These are phyloP conservation scores for Alethe diademata DNA, from an alignment of 2,113 vertebrate genomes.

Conservation along the genomic window DNA sequence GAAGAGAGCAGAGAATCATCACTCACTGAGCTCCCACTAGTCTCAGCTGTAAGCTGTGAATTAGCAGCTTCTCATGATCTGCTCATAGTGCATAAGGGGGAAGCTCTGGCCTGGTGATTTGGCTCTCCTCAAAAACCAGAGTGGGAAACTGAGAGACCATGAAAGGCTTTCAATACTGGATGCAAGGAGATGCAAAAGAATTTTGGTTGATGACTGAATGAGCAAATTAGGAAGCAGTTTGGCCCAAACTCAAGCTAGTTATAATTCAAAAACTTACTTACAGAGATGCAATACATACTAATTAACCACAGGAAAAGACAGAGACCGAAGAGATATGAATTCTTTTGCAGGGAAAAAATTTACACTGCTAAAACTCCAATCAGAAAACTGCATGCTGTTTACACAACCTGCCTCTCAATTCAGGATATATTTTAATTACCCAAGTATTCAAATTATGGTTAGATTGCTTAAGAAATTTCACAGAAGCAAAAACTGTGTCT, in stretches of 20 bases:
- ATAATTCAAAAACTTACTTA: background rate
- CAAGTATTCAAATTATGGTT: background rate
- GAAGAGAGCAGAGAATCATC: background rate
- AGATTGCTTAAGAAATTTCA: constrained; percentile 7
- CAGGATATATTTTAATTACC: background rate
- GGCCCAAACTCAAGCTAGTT: background rate
- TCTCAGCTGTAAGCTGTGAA: background rate
- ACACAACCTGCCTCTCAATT: background rate
- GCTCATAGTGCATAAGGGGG: background rate
- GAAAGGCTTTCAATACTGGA: background rate
- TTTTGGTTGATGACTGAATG: background rate
- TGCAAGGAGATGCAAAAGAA: background rate
- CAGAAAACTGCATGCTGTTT: background rate
- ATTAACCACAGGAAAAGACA: background rate
- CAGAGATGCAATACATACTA: background rate
- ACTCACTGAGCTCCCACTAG: background rate
- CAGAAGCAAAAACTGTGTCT: background rate
- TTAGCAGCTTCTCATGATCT: background rate
- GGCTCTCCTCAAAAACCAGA: background rate
- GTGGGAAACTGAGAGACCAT: background rate
- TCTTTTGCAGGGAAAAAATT: background rate
- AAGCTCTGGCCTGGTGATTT: background rate
- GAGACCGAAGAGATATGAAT: background rate
- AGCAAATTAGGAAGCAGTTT: background rate
- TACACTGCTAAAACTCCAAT: background rate